These are phyloP conservation scores for Macrotis lagotis DNA, from an alignment of 2,113 vertebrate species.

Conservation along the genomic window DNA sequence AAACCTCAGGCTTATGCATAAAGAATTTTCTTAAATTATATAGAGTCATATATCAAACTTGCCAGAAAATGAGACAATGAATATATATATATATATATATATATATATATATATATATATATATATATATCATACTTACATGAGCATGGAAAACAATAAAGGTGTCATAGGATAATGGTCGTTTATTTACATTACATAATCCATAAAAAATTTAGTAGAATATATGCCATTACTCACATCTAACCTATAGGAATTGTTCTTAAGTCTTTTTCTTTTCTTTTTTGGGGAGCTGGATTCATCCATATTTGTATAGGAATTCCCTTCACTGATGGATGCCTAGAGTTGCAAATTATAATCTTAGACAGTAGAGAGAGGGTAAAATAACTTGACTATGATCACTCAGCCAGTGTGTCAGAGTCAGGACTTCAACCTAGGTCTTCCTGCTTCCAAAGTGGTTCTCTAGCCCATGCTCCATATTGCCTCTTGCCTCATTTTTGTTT, in stretches of 20 bases:
- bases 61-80: neutral
- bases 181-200: neutral
- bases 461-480: neutral
- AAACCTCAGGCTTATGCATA: neutral
- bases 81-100: too few species aligned
- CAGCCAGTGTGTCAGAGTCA: neutral
- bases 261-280: neutral
- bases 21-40: neutral
- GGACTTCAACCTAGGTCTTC: neutral
- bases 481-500: conserved; percentile 22
- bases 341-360: neutral
- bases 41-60: neutral
- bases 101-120: too few species aligned
- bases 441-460: neutral
- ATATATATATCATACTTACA: neutral
- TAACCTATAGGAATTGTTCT: neutral
- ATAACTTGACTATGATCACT: neutral
- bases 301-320: neutral
- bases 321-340: neutral
- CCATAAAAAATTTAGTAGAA: neutral
- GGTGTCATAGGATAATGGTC: neutral
- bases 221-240: neutral
- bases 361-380: neutral
- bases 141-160: neutral
- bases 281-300: neutral